Conservation (phyloP, 2,797 vertebrate species). For the Phyllotis vaccarum region DNA sequence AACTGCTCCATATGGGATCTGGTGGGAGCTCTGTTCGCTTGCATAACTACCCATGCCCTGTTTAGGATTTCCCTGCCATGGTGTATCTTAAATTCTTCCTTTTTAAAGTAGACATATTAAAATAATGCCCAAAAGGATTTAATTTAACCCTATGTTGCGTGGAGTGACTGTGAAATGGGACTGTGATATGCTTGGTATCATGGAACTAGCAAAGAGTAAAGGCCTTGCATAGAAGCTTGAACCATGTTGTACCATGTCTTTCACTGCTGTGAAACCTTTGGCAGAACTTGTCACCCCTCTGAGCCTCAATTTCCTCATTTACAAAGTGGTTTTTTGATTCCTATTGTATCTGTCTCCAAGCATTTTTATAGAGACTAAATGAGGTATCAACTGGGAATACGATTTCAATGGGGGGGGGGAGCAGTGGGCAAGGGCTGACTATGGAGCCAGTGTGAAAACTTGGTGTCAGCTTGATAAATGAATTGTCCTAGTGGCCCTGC, state of each 20-base stretch:
- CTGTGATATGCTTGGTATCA: not conserved
- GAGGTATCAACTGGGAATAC: slow-evolving; percentile 28
- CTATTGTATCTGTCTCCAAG: slow-evolving; percentile 3
- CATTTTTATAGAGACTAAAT: slow-evolving; percentile 41
- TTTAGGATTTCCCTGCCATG: not conserved
- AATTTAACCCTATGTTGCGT: not conserved
- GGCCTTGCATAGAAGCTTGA: not conserved
- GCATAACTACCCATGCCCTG: not conserved
- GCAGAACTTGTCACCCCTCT: not conserved
- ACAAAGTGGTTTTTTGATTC: not conserved
- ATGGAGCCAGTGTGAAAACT: slow-evolving; percentile 36
- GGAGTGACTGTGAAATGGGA: not conserved
- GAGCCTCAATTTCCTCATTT: slow-evolving; percentile 55
- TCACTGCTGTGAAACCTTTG: not conserved
- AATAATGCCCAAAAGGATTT: not conserved
- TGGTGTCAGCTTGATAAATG: slow-evolving; percentile 34
- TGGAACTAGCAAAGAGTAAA: not conserved
- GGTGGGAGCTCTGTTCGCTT: not conserved
- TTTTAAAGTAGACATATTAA: slow-evolving; percentile 11
- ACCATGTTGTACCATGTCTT: not conserved
- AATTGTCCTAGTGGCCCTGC: not conserved
- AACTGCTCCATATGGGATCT: not conserved
- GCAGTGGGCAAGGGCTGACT: slow-evolving; percentile 21
- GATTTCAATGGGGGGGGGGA: not conserved
- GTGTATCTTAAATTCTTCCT: not conserved